Conservation (phyloP, 2,888 invertebrate genomes). For the Macrosiphum euphorbiae region DNA sequence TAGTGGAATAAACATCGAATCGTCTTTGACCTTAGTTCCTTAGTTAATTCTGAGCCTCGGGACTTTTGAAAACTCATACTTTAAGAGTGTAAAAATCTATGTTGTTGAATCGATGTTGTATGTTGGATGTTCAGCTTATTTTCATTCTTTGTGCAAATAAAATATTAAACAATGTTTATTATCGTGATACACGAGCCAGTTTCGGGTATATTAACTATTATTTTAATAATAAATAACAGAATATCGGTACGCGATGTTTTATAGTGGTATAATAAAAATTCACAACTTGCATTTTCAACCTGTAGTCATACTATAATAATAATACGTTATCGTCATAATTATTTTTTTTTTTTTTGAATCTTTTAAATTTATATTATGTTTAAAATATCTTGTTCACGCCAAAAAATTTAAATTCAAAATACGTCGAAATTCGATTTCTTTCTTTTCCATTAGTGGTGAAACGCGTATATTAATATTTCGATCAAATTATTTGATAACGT, state of each 20-base stretch:
- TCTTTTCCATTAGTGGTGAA: background rate
- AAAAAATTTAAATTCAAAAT: constrained; percentile 23
- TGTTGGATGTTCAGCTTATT: background rate
- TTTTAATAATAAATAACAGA: background rate
- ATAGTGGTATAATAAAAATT: background rate
- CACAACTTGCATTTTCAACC: background rate
- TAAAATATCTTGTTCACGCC: background rate
- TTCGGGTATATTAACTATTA: background rate
- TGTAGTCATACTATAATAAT: background rate
- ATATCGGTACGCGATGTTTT: background rate
- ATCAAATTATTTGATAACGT: constrained; percentile 41
- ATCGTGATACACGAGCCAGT: background rate
- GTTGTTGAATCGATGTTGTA: background rate
- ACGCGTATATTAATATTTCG: background rate
- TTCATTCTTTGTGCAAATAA: background rate
- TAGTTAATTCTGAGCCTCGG: constrained; percentile 35
- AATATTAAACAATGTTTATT: background rate
- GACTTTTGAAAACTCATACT: background rate
- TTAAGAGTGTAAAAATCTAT: background rate
- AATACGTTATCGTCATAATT: background rate
- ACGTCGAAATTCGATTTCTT: background rate
- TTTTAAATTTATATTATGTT: background rate
- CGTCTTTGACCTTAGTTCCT: constrained; percentile 7
- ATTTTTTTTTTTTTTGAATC: background rate
- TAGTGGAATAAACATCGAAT: constrained; percentile 26